Percentiles rank a stretch among this genome's conserved stretches.
These are phyloP conservation scores for Hycleus cichorii DNA, from an alignment of 1,140 invertebrate genomes.

Conservation along the genomic window DNA sequence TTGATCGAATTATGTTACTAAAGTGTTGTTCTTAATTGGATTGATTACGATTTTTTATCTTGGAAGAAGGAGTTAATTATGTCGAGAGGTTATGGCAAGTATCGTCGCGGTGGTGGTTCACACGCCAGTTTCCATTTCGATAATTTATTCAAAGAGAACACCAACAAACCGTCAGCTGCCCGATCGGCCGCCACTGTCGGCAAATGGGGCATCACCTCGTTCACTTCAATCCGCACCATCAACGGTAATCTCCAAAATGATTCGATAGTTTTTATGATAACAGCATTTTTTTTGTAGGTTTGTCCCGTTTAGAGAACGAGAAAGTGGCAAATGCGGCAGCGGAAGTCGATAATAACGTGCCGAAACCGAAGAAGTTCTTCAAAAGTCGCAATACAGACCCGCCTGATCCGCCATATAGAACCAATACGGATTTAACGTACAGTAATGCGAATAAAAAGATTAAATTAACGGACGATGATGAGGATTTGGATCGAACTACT, in stretches of 20 bases:
- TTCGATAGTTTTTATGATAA: neutral
- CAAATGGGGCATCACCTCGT: slow-evolving; percentile 90
- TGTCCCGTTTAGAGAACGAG: slow-evolving; percentile 18
- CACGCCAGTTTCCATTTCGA: slow-evolving; percentile 64
- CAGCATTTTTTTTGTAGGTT: slow-evolving; percentile 11
- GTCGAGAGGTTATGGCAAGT: slow-evolving; percentile 52
- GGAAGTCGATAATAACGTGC: slow-evolving; percentile 18
- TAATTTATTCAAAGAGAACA: slow-evolving; percentile 76
- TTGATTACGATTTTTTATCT: too few relatives aligned
- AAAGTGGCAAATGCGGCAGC: slow-evolving; percentile 9
- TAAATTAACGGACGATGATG: neutral
- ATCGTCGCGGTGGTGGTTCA: slow-evolving; percentile 46
- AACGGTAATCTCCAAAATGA: slow-evolving; percentile 47
- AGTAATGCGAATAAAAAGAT: slow-evolving; percentile 23
- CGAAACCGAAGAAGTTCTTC: slow-evolving; percentile 84
- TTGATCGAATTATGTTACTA: too few relatives aligned
- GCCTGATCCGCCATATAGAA: slow-evolving; percentile 37
- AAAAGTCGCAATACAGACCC: slow-evolving; percentile 70
- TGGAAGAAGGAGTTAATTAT: slow-evolving; percentile 24
- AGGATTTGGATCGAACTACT: neutral
- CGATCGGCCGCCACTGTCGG: slow-evolving; percentile 83
- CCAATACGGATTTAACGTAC: slow-evolving; percentile 18
- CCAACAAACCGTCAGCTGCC: slow-evolving; percentile 77
- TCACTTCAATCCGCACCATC: slow-evolving; percentile 78
- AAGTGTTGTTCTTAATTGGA: too few relatives aligned